These are phyloP conservation scores for Erebia epiphron DNA, from an alignment of 2,888 invertebrate species.

Conservation along the genomic window DNA sequence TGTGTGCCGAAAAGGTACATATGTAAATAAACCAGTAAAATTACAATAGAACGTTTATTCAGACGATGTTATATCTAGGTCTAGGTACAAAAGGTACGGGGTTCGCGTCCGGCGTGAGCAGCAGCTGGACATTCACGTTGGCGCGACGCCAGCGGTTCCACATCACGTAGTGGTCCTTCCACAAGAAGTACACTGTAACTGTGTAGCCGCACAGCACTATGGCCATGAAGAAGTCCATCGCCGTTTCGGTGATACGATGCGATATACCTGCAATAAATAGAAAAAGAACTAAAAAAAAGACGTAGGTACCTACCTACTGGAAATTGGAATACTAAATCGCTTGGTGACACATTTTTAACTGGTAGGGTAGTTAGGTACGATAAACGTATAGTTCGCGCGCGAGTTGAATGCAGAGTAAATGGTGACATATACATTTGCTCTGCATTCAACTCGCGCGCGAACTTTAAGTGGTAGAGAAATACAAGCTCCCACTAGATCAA, in stretches of 20 bases:
- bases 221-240: slow-evolving; percentile 84
- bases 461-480: too few species aligned
- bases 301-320: too few species aligned
- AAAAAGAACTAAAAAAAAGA: neutral
- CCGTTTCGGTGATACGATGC: slow-evolving; percentile 83
- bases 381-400: too few species aligned
- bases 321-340: too few species aligned
- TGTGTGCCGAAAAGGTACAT: too few species aligned
- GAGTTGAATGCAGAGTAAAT: too few species aligned
- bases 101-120: slow-evolving; percentile 78
- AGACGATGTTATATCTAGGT: slow-evolving; percentile 70
- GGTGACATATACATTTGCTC: too few species aligned
- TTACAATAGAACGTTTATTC: slow-evolving; percentile 35
- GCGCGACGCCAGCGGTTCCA: slow-evolving; percentile 88
- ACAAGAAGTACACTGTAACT: slow-evolving; percentile 84
- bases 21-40: neutral
- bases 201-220: slow-evolving; percentile 85
- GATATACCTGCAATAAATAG: slow-evolving; percentile 64
- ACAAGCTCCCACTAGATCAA: too few species aligned
- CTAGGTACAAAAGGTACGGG: slow-evolving; percentile 73
- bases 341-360: too few species aligned
- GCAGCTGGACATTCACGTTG: slow-evolving; percentile 84
- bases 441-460: too few species aligned
- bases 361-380: too few species aligned
- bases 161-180: slow-evolving; percentile 86